phyloP scores from a whole-genome alignment of 2,888 invertebrate genomes.

The Eupithecia subfuscata region DNA sequence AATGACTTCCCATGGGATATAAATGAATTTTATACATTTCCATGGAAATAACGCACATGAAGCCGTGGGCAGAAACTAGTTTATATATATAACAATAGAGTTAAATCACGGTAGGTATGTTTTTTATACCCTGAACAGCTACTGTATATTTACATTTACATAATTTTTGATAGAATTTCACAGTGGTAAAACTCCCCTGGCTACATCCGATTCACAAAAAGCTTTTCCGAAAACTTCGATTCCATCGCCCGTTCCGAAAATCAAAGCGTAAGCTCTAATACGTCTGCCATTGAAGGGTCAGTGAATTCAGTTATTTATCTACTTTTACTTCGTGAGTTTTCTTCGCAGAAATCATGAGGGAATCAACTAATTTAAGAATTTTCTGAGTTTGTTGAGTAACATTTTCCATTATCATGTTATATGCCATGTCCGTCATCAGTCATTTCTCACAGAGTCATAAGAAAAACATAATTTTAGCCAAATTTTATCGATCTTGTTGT shows the following conservation, averaged over 20 bases:
- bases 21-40: no score
- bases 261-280: conserved; percentile 35
- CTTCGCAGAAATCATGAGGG: conserved; percentile 26
- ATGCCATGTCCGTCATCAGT: no score
- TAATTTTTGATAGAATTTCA: neutral
- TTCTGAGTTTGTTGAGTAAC: no score
- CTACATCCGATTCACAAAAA: conserved; percentile 24
- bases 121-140: neutral
- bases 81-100: neutral
- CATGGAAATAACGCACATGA: no score
- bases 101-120: neutral
- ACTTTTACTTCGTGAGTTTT: conserved; percentile 34
- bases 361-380: conserved; percentile 34
- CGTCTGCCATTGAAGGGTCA: conserved; percentile 41
- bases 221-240: conserved; percentile 29
- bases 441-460: no score
- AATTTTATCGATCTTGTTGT: no score
- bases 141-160: neutral
- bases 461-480: no score
- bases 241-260: conserved; percentile 38
- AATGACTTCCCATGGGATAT: no score
- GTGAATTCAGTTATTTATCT: conserved; percentile 45
- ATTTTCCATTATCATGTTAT: no score
- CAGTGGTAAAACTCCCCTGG: neutral
- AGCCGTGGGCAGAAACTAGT: no score